Base-by-base conservation (phyloP, 1,140 invertebrate species). In the Meloidogyne floridensis region DNA sequence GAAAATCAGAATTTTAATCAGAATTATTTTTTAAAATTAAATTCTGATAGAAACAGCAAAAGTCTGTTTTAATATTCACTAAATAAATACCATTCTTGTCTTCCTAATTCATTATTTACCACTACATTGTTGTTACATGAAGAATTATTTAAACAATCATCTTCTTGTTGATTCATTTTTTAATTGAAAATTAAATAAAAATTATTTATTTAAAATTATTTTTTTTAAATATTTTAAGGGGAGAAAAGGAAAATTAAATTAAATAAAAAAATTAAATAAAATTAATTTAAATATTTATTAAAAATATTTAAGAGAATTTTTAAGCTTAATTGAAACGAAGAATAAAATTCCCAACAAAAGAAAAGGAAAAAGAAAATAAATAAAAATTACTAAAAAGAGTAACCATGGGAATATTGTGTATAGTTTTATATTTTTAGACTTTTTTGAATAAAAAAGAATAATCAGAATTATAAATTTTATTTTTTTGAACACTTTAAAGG, bases 251-350 rank as follows among this genome's bases (percentile, higher is more conserved):
- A 32, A 32, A 32, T 32, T 32, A 32, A 20, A 32, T 32, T 32
- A 32, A 32, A 32, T 32, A 32, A 32, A 32, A 20, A 32, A 32
- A 32, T 32, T 32, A 32, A 32, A 32, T 32, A 32, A 32, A 32
- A 65, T 65, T 65, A 65, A 65, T 65, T 65, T 65, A n/a, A n/a
- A 65, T 65, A 65, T 65, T 65, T 65, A 7, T 65, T n/a, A n/a
- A 32, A 32, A 1, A 32, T 65, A n/a, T n/a, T 6, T 6, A 65
- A 32, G 32, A 32, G 32, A 32, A 32, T n/a, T 65, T 65, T 65
- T 2, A 65, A 6, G n/a, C n/a, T 65, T 65, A 65, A 65, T 15
- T 59, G 11, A 11, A 18, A 65, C 2, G 59, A 15, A 59, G 2
- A 9, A 54, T 11, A 11, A 54, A 65, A 65, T 11, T 65, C 59